Conservation (phyloP, 2,888 invertebrate genomes). For the Muschampia plurimacula region DNA sequence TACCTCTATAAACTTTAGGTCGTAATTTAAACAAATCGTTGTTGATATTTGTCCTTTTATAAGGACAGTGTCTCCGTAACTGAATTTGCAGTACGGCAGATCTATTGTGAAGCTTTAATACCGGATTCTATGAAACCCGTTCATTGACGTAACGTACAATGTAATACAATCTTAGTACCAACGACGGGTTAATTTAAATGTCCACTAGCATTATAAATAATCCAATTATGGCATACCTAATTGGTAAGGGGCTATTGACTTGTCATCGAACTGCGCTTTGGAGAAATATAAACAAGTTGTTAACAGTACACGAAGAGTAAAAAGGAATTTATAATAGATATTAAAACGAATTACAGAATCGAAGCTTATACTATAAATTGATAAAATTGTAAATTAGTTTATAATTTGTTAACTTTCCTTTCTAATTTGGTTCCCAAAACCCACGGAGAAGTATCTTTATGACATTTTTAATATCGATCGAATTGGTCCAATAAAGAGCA, state of each 20-base stretch:
- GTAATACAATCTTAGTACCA: constrained; percentile 37
- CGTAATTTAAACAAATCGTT: constrained; percentile 46
- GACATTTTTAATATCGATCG: constrained; percentile 38
- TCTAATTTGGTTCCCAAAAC: constrained; percentile 35
- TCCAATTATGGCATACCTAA: constrained; percentile 37
- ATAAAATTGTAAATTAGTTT: constrained; percentile 36
- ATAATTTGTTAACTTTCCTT: constrained; percentile 34
- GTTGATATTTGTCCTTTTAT: constrained; percentile 45
- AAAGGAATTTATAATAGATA: constrained; percentile 24
- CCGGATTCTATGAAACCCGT: constrained; percentile 52
- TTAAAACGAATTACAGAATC: constrained; percentile 21
- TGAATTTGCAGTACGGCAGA: constrained; percentile 56
- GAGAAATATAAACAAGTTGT: constrained; percentile 28
- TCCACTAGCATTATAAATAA: constrained; percentile 33
- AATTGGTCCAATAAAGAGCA: constrained; percentile 36
- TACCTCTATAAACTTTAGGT: constrained; percentile 50
- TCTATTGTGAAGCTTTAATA: constrained; percentile 56
- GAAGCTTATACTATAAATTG: constrained; percentile 7
- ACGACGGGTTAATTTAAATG: constrained; percentile 36
- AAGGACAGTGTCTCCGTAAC: constrained; percentile 46
- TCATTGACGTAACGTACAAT: constrained; percentile 46
- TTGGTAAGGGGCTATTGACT: constrained; percentile 32
- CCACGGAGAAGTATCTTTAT: constrained; percentile 24
- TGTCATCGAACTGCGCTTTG: constrained; percentile 23
- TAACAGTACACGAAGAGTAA: constrained; percentile 11